phyloP scores from a whole-genome alignment of 2,113 vertebrate species.

The Ceyx margarethae region DNA sequence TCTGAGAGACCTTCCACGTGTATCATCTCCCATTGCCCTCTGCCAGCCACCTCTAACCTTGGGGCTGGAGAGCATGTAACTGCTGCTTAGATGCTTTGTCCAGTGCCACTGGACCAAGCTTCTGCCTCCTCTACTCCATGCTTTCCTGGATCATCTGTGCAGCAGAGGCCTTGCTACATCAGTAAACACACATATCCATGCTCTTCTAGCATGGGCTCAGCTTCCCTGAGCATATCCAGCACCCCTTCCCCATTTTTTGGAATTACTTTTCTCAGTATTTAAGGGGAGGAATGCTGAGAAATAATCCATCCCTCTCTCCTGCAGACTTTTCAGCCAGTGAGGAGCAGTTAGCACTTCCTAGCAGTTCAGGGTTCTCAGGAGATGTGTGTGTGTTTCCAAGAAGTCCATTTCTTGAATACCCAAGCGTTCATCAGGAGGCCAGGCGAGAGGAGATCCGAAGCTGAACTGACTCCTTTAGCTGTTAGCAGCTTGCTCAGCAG shows the following conservation, averaged over 20 bases:
- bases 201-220: not conserved
- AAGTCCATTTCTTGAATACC: not conserved
- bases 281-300: not conserved
- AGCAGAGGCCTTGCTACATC: not conserved
- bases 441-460: not conserved
- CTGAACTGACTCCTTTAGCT: not conserved
- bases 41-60: not conserved
- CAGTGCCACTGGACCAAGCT: not conserved
- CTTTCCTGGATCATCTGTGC: not conserved
- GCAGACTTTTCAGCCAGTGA: not conserved
- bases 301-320: not conserved
- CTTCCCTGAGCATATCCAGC: not conserved
- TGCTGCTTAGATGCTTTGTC: not conserved
- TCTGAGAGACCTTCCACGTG: not conserved
- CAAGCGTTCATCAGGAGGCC: not conserved
- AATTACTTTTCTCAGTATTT: not conserved
- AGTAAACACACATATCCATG: not conserved
- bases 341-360: not conserved
- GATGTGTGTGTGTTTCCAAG: not conserved
- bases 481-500: not conserved
- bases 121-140: not conserved
- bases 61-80: not conserved
- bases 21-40: not conserved
- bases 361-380: not conserved
- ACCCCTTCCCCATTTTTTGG: not conserved